Base-by-base conservation (phyloP, 1,140 invertebrate species). In the Ceratina japonica region DNA sequence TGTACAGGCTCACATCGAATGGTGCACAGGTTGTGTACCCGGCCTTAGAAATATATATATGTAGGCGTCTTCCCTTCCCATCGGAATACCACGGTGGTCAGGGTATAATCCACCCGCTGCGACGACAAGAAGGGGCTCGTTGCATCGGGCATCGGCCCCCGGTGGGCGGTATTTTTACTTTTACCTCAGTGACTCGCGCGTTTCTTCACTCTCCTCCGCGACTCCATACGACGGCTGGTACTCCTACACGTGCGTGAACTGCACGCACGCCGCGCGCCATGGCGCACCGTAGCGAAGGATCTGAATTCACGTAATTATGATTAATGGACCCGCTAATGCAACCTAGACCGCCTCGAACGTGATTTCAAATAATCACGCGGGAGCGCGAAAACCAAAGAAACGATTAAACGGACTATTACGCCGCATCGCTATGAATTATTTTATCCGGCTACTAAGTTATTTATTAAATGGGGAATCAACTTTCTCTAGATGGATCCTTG, bases 241-340 rank as follows among this genome's bases (percentile, higher is more conserved):
- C 22, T 8, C 49, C 65, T 16, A 72, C 37, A 12, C 37, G 37
- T 44, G 37, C 37, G 37, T 44, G 37, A 81, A 75, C 52, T 59
- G 0, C 49, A 63, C 62, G 44, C 63, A 49, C 10, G 71, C 52
- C 22, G 64, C 62, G 58, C 27, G n/a, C 7, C 72, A 49, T 61
- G 73, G 65, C 75, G 49, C 54, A 56, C 37, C 69, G 65, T 72
- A 24, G 44, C 78, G 37, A 44, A 73, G 88, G 85, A 87, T 83
- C 88, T 90, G 90, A 90, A 89, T 90, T 89, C 89, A 83, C 90
- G 89, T 91, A 90, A 91, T 91, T 91, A 89, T 90, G 90, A 91
- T 91, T 89, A 91, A 91, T 90, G 90, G 89, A 79, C 49, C 75
- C 68, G 86, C 86, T 90, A 90, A 89, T 90, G 83, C 84, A 56